Percentiles rank a stretch among this genome's conserved stretches.
These are phyloP conservation scores for Scalopus aquaticus DNA, from an alignment of 2,113 vertebrate species.

Conservation along the genomic window DNA sequence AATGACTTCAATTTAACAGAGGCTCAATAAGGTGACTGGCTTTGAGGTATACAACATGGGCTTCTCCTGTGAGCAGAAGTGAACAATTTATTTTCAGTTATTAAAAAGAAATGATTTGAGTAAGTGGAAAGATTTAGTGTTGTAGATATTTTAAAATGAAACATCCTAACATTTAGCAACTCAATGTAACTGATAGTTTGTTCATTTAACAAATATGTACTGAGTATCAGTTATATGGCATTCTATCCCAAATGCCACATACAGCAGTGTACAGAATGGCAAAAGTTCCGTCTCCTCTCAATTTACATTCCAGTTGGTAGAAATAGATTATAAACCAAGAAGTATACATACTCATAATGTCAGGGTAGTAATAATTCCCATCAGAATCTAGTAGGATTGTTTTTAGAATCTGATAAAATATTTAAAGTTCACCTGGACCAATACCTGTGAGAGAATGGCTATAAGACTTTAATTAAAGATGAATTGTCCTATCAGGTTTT, in stretches of 20 bases:
- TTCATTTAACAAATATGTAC: background rate
- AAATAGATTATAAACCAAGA: background rate
- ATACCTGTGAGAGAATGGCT: background rate
- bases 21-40: background rate
- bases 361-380: background rate
- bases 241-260: background rate
- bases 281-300: background rate
- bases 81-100: background rate
- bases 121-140: background rate
- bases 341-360: background rate
- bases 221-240: background rate
- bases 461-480: background rate
- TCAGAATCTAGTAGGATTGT: background rate
- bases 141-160: background rate
- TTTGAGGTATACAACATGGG: background rate
- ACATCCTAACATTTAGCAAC: background rate
- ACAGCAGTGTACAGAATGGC: background rate
- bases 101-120: background rate
- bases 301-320: background rate
- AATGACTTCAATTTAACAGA: background rate
- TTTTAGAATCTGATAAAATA: conserved; percentile 2
- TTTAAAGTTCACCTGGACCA: background rate
- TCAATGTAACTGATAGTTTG: background rate
- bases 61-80: background rate
- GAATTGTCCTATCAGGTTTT: background rate